Evolutionary conservation across 2,888 invertebrate species (phyloP).

Genomic region (Parasteatoda lunata): DNA sequence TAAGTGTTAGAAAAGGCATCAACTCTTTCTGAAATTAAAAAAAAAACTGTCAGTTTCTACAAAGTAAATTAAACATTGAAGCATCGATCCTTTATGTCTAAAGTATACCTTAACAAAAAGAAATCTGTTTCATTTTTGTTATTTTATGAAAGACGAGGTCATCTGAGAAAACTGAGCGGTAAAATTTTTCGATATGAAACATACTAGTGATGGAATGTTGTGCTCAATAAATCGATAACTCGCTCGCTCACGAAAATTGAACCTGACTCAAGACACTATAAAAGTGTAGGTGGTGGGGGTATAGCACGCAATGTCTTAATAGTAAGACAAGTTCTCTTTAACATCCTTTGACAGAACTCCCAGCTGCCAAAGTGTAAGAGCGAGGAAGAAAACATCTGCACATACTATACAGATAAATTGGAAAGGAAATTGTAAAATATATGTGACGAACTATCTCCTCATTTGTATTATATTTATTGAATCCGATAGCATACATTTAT

Average conservation of each 20-base stretch:
- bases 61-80: not conserved
- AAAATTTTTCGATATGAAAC: slow-evolving; percentile 67
- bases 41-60: no score
- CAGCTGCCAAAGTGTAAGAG: slow-evolving; percentile 50
- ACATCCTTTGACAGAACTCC: slow-evolving; percentile 47
- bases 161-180: slow-evolving; percentile 64
- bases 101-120: not conserved
- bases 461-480: slow-evolving; percentile 4
- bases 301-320: slow-evolving; percentile 63
- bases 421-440: slow-evolving; percentile 54
- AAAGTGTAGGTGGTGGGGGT: slow-evolving; percentile 24
- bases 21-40: no score
- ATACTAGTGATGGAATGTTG: slow-evolving; percentile 56
- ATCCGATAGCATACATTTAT: not conserved
- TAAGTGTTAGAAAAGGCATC: no score
- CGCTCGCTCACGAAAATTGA: slow-evolving; percentile 60
- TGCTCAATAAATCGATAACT: slow-evolving; percentile 66
- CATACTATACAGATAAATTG: slow-evolving; percentile 45
- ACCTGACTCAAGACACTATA: slow-evolving; percentile 61
- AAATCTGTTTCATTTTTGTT: not conserved
- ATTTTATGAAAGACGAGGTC: slow-evolving; percentile 43
- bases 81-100: not conserved
- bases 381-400: slow-evolving; percentile 54
- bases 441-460: slow-evolving; percentile 20
- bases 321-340: slow-evolving; percentile 64